Evolutionary conservation across 2,888 invertebrate genomes (phyloP).

Genomic region (Clepsis dumicolana): DNA sequence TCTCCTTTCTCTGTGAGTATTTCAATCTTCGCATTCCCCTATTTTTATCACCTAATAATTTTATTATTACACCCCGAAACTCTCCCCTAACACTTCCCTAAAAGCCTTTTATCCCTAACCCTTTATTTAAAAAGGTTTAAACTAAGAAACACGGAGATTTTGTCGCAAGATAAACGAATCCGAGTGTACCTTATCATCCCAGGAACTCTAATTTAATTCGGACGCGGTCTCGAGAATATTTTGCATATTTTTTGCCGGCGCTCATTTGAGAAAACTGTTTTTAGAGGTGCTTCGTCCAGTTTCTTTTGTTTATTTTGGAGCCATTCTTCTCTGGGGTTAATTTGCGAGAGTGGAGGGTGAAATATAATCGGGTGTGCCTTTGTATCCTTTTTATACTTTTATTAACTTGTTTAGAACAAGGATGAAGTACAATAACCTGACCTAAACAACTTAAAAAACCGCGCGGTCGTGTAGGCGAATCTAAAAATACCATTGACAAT

Average conservation of each 20-base stretch:
- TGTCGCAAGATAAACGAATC: slow-evolving; percentile 18
- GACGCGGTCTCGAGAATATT: slow-evolving; percentile 22
- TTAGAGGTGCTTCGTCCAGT: slow-evolving; percentile 16
- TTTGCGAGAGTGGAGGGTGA: background rate
- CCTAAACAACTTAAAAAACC: too few species aligned
- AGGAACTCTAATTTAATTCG: slow-evolving; percentile 34
- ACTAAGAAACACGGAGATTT: slow-evolving; percentile 30
- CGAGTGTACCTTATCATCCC: slow-evolving; percentile 21
- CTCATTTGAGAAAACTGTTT: slow-evolving; percentile 16
- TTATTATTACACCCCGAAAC: background rate
- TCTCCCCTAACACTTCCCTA: slow-evolving; percentile 6
- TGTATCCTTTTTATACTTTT: background rate
- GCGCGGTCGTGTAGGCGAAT: too few species aligned
- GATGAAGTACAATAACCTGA: background rate
- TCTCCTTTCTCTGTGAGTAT: background rate
- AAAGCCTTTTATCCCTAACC: slow-evolving; percentile 17
- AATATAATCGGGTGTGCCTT: background rate
- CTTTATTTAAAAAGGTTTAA: slow-evolving; percentile 37
- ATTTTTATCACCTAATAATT: slow-evolving; percentile 3
- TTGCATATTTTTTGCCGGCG: slow-evolving; percentile 25
- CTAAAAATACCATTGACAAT: too few species aligned
- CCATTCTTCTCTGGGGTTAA: slow-evolving; percentile 15
- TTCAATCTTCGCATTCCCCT: background rate
- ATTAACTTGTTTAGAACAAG: background rate
- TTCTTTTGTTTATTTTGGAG: slow-evolving; percentile 17